Evolutionary conservation across 2,113 vertebrate species (phyloP), one percentile per base, ranked within the genome.

Genomic region (Hymenochirus boettgeri): DNA sequence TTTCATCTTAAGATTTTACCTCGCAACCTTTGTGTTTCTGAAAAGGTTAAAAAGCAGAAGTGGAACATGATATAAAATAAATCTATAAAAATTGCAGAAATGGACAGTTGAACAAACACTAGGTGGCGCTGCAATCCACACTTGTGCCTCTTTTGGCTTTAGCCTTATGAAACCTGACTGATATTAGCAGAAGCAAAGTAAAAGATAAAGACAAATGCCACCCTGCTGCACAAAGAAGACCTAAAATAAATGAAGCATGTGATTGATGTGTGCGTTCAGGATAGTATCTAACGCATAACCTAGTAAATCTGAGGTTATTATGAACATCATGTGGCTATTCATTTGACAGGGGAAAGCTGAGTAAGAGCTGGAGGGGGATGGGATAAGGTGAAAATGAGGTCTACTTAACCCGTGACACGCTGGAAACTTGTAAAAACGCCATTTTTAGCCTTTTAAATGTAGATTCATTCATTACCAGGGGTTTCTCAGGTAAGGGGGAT

Each of bases 51-150:
- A n/a, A n/a, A n/a, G n/a, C n/a, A n/a, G n/a, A n/a, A n/a, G n/a
- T n/a, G n/a, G n/a, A n/a, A n/a, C n/a, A n/a, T n/a, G n/a, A n/a
- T n/a, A n/a, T n/a, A n/a, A n/a, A n/a, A n/a, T n/a, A n/a, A n/a
- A n/a, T n/a, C n/a, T n/a, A n/a, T n/a, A n/a, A 7, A 50, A 37
- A 58, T 25, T 51, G 55, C 54, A 51, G 45, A 46, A 51, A 45
- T 35, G 57, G 45, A 23, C 54, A 50, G 63, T 66, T 45, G 27
- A 53, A 61, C 18, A 17, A 22, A 78, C 82, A 78, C 82, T 51
- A 75, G 81, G 65, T 79, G 83, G 80, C 74, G 72, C 77, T 48
- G 33, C 57, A 37, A 27, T n/a, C 69, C 57, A 9, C 65, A 3
- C 12, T 58, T 67, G 9, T 19, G 26, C 17, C 22, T 58, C 56